Base-by-base conservation (phyloP, 2,888 invertebrate species). In the Trichogramma dendrolimi region DNA sequence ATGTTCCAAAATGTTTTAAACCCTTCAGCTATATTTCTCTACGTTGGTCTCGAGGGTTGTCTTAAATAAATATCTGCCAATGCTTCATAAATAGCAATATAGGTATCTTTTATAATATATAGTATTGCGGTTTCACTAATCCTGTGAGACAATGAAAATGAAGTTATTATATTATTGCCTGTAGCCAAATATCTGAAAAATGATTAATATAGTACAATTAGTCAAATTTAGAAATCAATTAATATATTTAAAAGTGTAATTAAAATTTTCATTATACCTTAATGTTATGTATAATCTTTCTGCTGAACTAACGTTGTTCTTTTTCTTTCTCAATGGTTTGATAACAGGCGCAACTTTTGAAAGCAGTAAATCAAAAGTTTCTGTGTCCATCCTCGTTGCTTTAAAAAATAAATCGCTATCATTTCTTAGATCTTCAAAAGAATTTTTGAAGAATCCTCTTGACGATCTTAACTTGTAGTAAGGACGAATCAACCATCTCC, bases 1-100 rank as follows among this genome's bases (percentile, higher is more conserved):
- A 71, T 52, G 54, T 71, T 66, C 69, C 71, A 72, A n/a, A 47
- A 51, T 4, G 63, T 39, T 47, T 54, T 51, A 60, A 70, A 72
- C 41, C 67, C 66, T n/a, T 57, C 38, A 5, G 61, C 58, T 39
- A 61, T 65, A 42, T 55, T 42, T 60, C 62, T 64, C 68, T 67
- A 69, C 4, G 62, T 49, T n/a, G 60, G 51, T 48, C 59, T 27
- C 10, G 54, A 58, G 5, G 67, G 67, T 55, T 43, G 10, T 27
- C 43, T 58, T 38, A 69, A 48, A 57, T 62, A 68, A 6, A 49
- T 56, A 3, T 64, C 58, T 49, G 56, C 11, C 41, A 68, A 65
- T 7, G 64, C 66, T 43, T 52, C 47, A 5, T 14, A 47, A 47
- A 66, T 54, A 27, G 57, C 60, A 8, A 50, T 27, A 41, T 60